Conservation (phyloP, 1,140 invertebrate species). For the Venturia canescens region DNA sequence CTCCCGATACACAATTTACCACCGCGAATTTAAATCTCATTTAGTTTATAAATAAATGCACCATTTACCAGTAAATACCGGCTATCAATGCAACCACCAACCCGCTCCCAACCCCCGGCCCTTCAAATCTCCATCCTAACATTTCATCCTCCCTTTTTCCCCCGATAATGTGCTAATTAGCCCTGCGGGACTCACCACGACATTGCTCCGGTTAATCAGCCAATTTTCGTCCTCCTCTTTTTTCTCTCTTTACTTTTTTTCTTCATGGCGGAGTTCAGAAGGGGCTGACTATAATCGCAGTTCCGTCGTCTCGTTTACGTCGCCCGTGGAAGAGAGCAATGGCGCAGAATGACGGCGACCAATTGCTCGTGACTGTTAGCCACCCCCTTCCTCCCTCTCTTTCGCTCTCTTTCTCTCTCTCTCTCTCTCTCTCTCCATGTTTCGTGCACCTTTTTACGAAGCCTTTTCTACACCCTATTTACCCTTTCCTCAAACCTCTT, state of each 20-base stretch:
- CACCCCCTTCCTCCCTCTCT: slow-evolving; percentile 43
- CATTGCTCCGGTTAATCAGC: slow-evolving; percentile 66
- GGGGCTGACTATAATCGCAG: slow-evolving; percentile 28
- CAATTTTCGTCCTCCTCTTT: slow-evolving; percentile 60
- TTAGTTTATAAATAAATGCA: slow-evolving; percentile 33
- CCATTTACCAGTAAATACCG: slow-evolving; percentile 28
- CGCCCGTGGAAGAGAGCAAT: slow-evolving; percentile 54
- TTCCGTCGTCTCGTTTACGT: slow-evolving; percentile 33
- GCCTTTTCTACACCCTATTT: background rate
- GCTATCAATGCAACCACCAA: slow-evolving; percentile 10
- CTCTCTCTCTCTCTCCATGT: background rate
- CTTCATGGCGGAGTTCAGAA: slow-evolving; percentile 22
- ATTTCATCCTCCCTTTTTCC: background rate
- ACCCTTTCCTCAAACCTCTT: slow-evolving; percentile 46
- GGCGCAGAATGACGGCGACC: slow-evolving; percentile 64
- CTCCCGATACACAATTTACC: background rate
- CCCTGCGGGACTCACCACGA: slow-evolving; percentile 33
- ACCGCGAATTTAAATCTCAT: background rate
- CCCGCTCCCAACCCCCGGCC: background rate
- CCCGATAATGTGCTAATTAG: slow-evolving; percentile 63
- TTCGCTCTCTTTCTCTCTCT: background rate
- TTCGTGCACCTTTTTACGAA: background rate
- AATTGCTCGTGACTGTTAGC: slow-evolving; percentile 70
- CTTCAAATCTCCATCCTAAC: background rate
- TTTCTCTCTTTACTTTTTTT: slow-evolving; percentile 22